Percentiles rank a stretch among this genome's conserved stretches.
Evolutionary conservation across 2,888 invertebrate species (phyloP).

Genomic region (Acleris holmiana): DNA sequence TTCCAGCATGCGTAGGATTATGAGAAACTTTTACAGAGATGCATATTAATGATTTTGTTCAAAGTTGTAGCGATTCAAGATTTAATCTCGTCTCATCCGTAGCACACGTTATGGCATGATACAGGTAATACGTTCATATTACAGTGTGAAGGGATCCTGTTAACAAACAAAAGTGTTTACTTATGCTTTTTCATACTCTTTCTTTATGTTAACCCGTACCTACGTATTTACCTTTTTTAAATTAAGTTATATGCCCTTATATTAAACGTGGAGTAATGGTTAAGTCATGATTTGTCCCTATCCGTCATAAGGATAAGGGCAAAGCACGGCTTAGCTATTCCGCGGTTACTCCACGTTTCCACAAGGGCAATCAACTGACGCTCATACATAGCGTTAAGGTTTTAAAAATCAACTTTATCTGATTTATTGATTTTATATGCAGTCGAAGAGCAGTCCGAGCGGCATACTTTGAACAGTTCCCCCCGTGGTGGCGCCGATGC

Average conservation of each 20-base stretch:
- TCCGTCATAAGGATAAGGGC: too few species aligned
- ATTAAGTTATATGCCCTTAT: too few species aligned
- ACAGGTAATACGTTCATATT: slow-evolving; percentile 2
- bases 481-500: slow-evolving; percentile 14
- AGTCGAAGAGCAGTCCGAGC: slow-evolving; percentile 3
- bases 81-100: background rate
- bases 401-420: background rate
- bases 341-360: too few species aligned
- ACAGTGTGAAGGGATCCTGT: background rate
- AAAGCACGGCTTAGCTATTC: too few species aligned
- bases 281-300: too few species aligned
- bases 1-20: slow-evolving; percentile 31
- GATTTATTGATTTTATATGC: background rate
- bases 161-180: background rate
- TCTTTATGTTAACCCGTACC: background rate
- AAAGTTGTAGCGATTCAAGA: slow-evolving; percentile 1
- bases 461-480: slow-evolving; percentile 11
- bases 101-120: background rate
- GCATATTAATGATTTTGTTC: background rate
- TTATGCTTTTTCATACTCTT: background rate
- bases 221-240: background rate
- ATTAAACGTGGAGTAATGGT: too few species aligned
- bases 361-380: background rate
- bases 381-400: background rate
- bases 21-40: background rate